Conservation (phyloP, 2,888 invertebrate species). For the Lutraria lutraria region DNA sequence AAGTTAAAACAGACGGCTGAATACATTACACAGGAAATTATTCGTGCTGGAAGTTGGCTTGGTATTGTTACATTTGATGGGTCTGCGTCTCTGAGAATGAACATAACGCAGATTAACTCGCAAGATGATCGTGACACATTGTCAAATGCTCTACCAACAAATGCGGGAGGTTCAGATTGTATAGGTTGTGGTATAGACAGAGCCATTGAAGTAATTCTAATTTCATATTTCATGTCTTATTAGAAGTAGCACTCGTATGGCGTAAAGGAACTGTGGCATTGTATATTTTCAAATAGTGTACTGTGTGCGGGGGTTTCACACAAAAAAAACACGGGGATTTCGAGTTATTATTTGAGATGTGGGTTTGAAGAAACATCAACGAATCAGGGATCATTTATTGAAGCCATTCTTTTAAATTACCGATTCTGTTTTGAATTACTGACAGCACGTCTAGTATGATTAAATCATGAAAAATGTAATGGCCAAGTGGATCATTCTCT, state of each 20-base stretch:
- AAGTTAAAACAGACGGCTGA: neutral
- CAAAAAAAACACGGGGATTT: too few relatives aligned
- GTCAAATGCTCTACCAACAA: neutral
- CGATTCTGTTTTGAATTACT: too few relatives aligned
- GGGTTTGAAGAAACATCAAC: too few relatives aligned
- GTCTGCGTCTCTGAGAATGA: neutral
- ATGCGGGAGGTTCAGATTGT: neutral
- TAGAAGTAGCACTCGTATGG: neutral
- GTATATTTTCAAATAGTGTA: too few relatives aligned
- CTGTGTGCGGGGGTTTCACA: too few relatives aligned
- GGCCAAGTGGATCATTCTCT: too few relatives aligned
- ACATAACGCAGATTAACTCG: neutral
- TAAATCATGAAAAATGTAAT: too few relatives aligned
- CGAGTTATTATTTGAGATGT: too few relatives aligned
- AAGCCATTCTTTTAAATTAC: too few relatives aligned
- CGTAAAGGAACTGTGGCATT: neutral
- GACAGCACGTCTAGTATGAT: too few relatives aligned
- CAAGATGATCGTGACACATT: slow-evolving; percentile 12
- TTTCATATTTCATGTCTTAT: neutral
- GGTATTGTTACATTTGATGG: neutral
- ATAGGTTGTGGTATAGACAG: slow-evolving; percentile 12
- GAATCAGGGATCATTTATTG: too few relatives aligned
- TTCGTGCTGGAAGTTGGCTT: slow-evolving; percentile 2
- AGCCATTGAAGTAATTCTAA: neutral
- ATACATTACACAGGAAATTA: neutral